Base-by-base conservation (phyloP, 2,113 vertebrate species). In the Channa maculata region DNA sequence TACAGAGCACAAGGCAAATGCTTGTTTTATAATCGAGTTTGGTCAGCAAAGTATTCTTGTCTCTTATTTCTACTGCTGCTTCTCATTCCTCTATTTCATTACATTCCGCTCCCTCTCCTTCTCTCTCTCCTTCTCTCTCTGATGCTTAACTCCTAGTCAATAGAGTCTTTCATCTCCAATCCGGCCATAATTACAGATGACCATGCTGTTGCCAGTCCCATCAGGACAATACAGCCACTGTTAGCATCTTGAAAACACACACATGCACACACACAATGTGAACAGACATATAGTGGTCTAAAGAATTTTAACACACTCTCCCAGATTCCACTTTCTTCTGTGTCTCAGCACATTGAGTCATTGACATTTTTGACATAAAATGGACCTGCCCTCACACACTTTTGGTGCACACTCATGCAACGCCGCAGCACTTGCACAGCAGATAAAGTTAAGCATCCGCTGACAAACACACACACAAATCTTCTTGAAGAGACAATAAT, bases 211-310 rank as follows among this genome's bases (percentile, higher is more conserved):
- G 89, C 71, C 64, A 45, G 79, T 84, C 86, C 65, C 63, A 71
- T 68, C 72, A 68, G 81, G 72, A 93, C 93, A 94, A 93, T 91
- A 46, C 72, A 59, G 71, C 74, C 74, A 87, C 83, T 93, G 93
- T 93, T 75, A 76, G 38, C 34, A 15, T 65, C 65, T 39, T 14
- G 33, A 44, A 63, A 37, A 41, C 48, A 72, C 65, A 71, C 72
- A 51, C 68, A 54, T 52, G 64, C 68, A 53, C 51, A 53, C 61
- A 67, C 65, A 59, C 39, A 71, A 61, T 55, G 69, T 46, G 59
- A 57, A 69, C 54, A 65, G 54, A 60, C 38, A 7, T 71, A 83
- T 52, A 80, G 73, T 3, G 41, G 45, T 64, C 48, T 54, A 60
- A 65, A 38, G 75, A 34, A 45, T 68, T 73, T 65, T n/a, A 36